Evolutionary conservation across 2,888 invertebrate species (phyloP).

Genomic region (Lobophora halterata): DNA sequence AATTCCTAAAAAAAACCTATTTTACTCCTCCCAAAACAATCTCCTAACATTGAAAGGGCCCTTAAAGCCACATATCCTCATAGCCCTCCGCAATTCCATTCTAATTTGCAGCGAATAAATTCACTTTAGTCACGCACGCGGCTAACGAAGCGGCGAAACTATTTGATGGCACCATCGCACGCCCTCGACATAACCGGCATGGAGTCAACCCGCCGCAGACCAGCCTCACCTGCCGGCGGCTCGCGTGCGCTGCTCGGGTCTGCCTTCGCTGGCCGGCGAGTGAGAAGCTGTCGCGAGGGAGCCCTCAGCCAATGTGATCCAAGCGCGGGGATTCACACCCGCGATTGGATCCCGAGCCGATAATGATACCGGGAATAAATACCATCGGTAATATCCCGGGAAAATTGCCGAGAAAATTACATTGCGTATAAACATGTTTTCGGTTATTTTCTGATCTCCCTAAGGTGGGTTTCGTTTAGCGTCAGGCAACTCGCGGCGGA

Average conservation of each 20-base stretch:
- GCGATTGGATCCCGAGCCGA: constrained; percentile 58
- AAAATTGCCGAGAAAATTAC: constrained; percentile 50
- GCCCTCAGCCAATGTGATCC: constrained; percentile 57
- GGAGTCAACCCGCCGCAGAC: constrained; percentile 46
- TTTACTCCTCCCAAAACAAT: too few relatives aligned
- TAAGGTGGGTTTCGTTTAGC: constrained; percentile 14
- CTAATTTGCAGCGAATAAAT: constrained; percentile 33
- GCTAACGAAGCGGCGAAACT: constrained; percentile 60
- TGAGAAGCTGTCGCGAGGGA: constrained; percentile 57
- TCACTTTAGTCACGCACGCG: constrained; percentile 22
- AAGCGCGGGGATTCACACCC: constrained; percentile 40
- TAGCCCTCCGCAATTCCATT: constrained; percentile 30
- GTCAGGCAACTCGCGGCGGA: too few relatives aligned
- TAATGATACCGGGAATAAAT: constrained; percentile 69
- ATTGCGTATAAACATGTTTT: constrained; percentile 37
- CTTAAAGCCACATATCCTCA: constrained; percentile 17
- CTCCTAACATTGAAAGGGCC: background rate
- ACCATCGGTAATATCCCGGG: constrained; percentile 54
- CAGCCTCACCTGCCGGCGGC: constrained; percentile 5
- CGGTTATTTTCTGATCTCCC: constrained; percentile 33
- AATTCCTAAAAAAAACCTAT: too few relatives aligned
- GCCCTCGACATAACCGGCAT: constrained; percentile 65
- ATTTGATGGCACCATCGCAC: constrained; percentile 56
- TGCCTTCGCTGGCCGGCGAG: constrained; percentile 41
- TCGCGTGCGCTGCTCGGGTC: too few relatives aligned